phyloP scores from a whole-genome alignment of 1,140 invertebrate genomes.

The Aphelenchoides fujianensis region DNA sequence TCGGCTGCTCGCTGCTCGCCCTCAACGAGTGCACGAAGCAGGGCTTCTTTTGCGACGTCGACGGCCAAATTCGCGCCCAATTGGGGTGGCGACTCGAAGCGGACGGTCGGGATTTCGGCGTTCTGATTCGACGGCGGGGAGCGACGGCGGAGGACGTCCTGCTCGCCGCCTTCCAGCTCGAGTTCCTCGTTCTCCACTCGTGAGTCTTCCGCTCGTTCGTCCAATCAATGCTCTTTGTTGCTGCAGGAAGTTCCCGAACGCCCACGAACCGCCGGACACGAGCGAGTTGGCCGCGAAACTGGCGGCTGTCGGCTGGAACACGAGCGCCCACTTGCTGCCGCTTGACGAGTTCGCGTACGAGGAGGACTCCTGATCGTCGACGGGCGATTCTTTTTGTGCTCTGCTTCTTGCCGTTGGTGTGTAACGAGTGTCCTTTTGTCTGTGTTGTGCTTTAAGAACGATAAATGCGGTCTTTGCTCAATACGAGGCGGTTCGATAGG shows the following conservation, averaged over 20 bases:
- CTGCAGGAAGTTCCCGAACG: background rate
- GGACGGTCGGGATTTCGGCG: background rate
- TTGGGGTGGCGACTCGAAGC: background rate
- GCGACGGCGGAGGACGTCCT: background rate
- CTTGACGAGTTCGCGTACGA: background rate
- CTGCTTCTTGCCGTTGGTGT: too few relatives aligned
- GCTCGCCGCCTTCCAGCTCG: slow-evolving; percentile 15
- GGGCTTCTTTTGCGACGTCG: background rate
- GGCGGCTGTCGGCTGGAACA: background rate
- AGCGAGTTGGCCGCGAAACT: background rate
- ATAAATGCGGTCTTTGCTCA: too few relatives aligned
- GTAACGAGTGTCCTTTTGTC: too few relatives aligned
- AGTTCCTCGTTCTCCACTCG: background rate
- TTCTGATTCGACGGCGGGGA: background rate
- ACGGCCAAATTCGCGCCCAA: background rate
- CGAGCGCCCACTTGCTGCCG: background rate
- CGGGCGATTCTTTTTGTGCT: too few relatives aligned
- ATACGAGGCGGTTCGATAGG: too few relatives aligned
- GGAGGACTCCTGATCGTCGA: too few relatives aligned
- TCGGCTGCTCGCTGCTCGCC: background rate
- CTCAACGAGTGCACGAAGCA: background rate
- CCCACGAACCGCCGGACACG: background rate
- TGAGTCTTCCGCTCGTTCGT: too few relatives aligned
- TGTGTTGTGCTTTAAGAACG: too few relatives aligned
- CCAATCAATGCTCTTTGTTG: background rate